phyloP scores from a whole-genome alignment of 2,888 invertebrate species.

The Scrobipalpa costella region DNA sequence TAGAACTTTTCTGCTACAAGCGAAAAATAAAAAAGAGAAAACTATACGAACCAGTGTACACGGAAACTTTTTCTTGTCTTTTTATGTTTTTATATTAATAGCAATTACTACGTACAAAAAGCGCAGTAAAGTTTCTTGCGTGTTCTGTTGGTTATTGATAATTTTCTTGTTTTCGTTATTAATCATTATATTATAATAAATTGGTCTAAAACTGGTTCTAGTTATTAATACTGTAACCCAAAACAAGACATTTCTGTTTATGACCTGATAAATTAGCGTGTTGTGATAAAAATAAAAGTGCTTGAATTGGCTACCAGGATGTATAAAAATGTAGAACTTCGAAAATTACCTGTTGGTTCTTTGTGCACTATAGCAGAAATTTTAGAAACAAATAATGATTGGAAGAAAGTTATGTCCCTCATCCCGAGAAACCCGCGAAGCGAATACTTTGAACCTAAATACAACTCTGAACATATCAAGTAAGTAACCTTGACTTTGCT shows the following conservation, averaged over 20 bases:
- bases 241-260: background rate
- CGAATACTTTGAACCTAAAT: conserved; percentile 77
- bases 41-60: background rate
- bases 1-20: background rate
- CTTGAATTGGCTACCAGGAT: background rate
- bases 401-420: conserved; percentile 88
- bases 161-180: background rate
- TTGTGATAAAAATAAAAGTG: background rate
- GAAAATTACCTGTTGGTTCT: conserved; percentile 84
- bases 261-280: background rate
- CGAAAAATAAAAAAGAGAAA: background rate
- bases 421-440: conserved; percentile 82
- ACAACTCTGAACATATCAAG: conserved; percentile 84
- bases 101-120: background rate
- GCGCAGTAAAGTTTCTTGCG: background rate
- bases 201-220: background rate
- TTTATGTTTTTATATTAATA: background rate
- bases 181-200: background rate
- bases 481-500: no score
- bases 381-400: conserved; percentile 85
- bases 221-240: background rate
- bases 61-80: background rate
- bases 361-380: conserved; percentile 82
- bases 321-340: conserved; percentile 79
- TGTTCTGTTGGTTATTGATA: no score